Conservation (phyloP, 2,113 vertebrate species). For the Xiphophorus hellerii region DNA sequence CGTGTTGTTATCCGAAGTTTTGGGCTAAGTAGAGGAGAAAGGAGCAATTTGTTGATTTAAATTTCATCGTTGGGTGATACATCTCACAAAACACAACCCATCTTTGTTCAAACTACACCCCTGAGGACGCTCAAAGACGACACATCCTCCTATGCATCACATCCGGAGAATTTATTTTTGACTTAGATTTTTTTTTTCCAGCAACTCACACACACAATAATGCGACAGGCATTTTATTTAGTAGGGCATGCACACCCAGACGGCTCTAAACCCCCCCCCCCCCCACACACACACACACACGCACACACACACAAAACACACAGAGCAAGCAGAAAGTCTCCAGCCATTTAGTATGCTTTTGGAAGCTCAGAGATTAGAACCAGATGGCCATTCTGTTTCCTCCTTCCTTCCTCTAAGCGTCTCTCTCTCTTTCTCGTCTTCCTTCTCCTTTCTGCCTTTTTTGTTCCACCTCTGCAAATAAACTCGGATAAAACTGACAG, state of each 20-base stretch:
- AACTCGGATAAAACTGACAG: slow-evolving; percentile 10
- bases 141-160: slow-evolving; percentile 40
- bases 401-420: slow-evolving; percentile 60
- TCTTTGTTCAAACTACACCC: slow-evolving; percentile 39
- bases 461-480: not conserved
- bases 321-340: slow-evolving; percentile 39
- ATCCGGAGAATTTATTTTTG: slow-evolving; percentile 15
- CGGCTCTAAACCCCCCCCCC: slow-evolving; percentile 17
- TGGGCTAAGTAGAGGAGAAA: slow-evolving; percentile 25
- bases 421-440: slow-evolving; percentile 11
- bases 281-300: too few species aligned
- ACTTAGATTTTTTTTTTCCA: not conserved
- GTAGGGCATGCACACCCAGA: slow-evolving; percentile 5
- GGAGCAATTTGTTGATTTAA: not conserved
- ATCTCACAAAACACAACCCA: slow-evolving; percentile 18
- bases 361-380: slow-evolving; percentile 68
- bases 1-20: slow-evolving; percentile 22
- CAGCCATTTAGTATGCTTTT: slow-evolving; percentile 69
- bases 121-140: slow-evolving; percentile 29
- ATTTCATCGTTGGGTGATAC: slow-evolving; percentile 2
- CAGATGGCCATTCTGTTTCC: slow-evolving; percentile 67
- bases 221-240: slow-evolving; percentile 32
- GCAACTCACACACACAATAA: slow-evolving; percentile 17
- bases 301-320: not conserved
- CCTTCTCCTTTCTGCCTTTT: not conserved